Percentiles rank a stretch among this genome's conserved stretches.
phyloP scores from a whole-genome alignment of 2,888 invertebrate species.

The Bembecia ichneumoniformis region DNA sequence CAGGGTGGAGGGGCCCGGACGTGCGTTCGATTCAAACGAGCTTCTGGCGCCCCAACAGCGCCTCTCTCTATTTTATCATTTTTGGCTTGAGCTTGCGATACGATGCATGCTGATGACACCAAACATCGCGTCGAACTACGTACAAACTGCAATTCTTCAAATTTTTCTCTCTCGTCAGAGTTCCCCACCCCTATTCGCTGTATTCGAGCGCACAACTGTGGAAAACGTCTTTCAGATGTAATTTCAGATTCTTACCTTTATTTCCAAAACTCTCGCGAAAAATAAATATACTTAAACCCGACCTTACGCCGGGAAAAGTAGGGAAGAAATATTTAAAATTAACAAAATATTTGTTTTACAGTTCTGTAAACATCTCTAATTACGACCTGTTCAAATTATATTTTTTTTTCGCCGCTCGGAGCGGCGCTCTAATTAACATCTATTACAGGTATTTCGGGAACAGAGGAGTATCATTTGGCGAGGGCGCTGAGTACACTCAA shows the following conservation, averaged over 20 bases:
- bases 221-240: slow-evolving; percentile 45
- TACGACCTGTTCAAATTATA: slow-evolving; percentile 70
- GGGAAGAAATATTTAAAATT: slow-evolving; percentile 65
- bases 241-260: slow-evolving; percentile 51
- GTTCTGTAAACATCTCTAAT: slow-evolving; percentile 71
- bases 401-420: slow-evolving; percentile 53
- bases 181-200: neutral
- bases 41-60: slow-evolving; percentile 27
- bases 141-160: too few species aligned
- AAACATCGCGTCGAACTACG: slow-evolving; percentile 4
- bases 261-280: slow-evolving; percentile 46
- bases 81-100: slow-evolving; percentile 12
- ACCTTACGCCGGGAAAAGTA: slow-evolving; percentile 44
- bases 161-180: too few species aligned
- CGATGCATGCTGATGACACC: slow-evolving; percentile 19
- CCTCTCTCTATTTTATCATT: slow-evolving; percentile 33
- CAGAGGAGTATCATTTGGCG: slow-evolving; percentile 65
- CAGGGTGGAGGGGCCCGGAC: slow-evolving; percentile 54
- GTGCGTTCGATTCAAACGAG: slow-evolving; percentile 71
- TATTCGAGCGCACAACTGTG: slow-evolving; percentile 6
- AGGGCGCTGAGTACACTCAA: slow-evolving; percentile 70
- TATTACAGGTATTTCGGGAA: slow-evolving; percentile 68
- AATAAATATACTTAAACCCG: slow-evolving; percentile 70
- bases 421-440: slow-evolving; percentile 67
- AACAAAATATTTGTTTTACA: slow-evolving; percentile 70